phyloP scores from a whole-genome alignment of 2,797 vertebrate genomes.

The Apogon talboti region DNA sequence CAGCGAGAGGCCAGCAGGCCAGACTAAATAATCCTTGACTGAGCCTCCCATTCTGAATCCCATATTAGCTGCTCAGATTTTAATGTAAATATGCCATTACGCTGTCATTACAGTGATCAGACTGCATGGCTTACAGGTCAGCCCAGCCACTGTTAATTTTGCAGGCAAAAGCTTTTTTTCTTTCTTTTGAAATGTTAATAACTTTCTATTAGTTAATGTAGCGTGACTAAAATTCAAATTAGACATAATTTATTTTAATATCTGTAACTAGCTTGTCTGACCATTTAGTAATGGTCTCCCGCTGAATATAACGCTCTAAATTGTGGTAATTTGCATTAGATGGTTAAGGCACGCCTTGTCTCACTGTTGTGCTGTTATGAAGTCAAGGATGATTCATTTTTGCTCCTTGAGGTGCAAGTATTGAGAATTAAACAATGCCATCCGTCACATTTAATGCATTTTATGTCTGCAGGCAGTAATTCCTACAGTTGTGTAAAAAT shows the following conservation, averaged over 20 bases:
- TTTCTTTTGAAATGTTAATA: constrained; percentile 99
- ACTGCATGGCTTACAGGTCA: constrained; percentile 98
- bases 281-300: constrained; percentile 98
- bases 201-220: constrained; percentile 99
- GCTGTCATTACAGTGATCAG: constrained; percentile 99
- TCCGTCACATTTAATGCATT: constrained; percentile 70
- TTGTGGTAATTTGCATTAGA: constrained; percentile 97
- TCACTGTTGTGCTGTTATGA: constrained; percentile 89
- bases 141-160: constrained; percentile 99
- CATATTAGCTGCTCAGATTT: constrained; percentile 98
- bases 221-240: constrained; percentile 99
- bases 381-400: constrained; percentile 88
- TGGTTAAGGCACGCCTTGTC: constrained; percentile 91
- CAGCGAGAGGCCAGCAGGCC: constrained; percentile 96
- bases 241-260: constrained; percentile 99
- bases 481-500: constrained; percentile 26
- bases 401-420: constrained; percentile 75
- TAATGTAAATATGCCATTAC: constrained; percentile 99
- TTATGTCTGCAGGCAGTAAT: constrained; percentile 32
- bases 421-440: constrained; percentile 74
- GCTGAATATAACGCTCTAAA: constrained; percentile 98
- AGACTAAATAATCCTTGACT: constrained; percentile 99
- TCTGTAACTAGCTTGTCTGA: constrained; percentile 99
- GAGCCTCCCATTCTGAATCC: constrained; percentile 98
- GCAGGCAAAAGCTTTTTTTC: constrained; percentile 98